Evolutionary conservation across 2,797 vertebrate species (phyloP).

Genomic region (Cottoperca gobio): DNA sequence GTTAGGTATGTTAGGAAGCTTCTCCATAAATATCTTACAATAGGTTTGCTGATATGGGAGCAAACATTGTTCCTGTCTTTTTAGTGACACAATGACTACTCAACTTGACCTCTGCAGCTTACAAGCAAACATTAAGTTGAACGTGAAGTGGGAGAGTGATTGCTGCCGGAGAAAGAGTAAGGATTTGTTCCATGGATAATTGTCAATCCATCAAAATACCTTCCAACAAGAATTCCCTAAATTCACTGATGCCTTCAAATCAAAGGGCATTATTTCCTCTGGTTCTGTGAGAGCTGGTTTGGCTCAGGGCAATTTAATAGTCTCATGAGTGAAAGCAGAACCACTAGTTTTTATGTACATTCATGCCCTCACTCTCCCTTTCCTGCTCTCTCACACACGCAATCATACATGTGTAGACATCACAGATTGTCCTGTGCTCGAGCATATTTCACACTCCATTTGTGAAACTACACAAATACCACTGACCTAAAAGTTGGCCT

Average conservation of each 20-base stretch:
- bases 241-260: constrained; percentile 14
- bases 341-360: constrained; percentile 30
- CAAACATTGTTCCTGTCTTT: background rate
- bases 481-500: constrained; percentile 37
- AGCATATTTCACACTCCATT: constrained; percentile 70
- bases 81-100: background rate
- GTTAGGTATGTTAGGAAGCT: constrained; percentile 17
- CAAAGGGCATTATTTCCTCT: constrained; percentile 24
- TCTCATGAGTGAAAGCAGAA: constrained; percentile 50
- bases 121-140: background rate
- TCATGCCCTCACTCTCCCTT: constrained; percentile 14
- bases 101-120: background rate
- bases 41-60: background rate
- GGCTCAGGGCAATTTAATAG: constrained; percentile 37
- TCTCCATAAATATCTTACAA: constrained; percentile 24
- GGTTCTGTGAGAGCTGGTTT: constrained; percentile 32
- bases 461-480: constrained; percentile 50
- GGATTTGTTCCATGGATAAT: constrained; percentile 12
- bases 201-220: constrained; percentile 36
- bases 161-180: background rate
- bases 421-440: constrained; percentile 19
- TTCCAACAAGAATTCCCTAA: constrained; percentile 9
- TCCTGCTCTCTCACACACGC: constrained; percentile 3
- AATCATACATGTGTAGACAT: constrained; percentile 41
- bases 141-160: background rate